Conservation (phyloP, 2,113 vertebrate species). For the Tenrec ecaudatus region DNA sequence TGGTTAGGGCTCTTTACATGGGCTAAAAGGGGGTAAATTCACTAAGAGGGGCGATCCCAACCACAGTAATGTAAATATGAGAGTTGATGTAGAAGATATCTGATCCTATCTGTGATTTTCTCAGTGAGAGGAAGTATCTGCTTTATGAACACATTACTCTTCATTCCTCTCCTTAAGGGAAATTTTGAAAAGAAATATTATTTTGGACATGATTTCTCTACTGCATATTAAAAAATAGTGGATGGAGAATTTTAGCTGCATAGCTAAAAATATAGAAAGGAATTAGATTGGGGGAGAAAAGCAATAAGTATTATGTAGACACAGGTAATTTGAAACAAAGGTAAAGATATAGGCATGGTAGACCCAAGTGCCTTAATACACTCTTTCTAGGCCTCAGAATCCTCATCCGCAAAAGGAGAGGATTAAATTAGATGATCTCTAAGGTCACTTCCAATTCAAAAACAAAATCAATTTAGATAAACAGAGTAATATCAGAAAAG, state of each 20-base stretch:
- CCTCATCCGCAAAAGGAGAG: slow-evolving; percentile 41
- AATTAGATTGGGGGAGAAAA: neutral
- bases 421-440: slow-evolving; percentile 49
- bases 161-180: slow-evolving; percentile 17
- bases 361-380: neutral
- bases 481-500: slow-evolving; percentile 23
- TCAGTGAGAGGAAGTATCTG: slow-evolving; percentile 63
- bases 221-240: neutral
- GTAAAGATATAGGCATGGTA: neutral
- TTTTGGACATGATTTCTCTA: slow-evolving; percentile 18
- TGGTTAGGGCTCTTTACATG: neutral
- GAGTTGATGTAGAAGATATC: slow-evolving; percentile 57
- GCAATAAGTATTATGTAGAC: neutral
- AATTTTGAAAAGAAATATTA: slow-evolving; percentile 67
- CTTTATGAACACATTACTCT: slow-evolving; percentile 59
- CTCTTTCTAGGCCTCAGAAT: neutral
- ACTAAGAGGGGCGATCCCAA: neutral
- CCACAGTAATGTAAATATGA: slow-evolving; percentile 64
- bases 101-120: slow-evolving; percentile 59
- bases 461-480: slow-evolving; percentile 61
- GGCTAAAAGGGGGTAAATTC: neutral
- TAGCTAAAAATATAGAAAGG: neutral
- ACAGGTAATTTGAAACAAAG: slow-evolving; percentile 38
- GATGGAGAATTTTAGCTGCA: slow-evolving; percentile 4
- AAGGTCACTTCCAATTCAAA: slow-evolving; percentile 49